Conservation (phyloP, 2,797 vertebrate species). For the Amphiprion clarkii region DNA sequence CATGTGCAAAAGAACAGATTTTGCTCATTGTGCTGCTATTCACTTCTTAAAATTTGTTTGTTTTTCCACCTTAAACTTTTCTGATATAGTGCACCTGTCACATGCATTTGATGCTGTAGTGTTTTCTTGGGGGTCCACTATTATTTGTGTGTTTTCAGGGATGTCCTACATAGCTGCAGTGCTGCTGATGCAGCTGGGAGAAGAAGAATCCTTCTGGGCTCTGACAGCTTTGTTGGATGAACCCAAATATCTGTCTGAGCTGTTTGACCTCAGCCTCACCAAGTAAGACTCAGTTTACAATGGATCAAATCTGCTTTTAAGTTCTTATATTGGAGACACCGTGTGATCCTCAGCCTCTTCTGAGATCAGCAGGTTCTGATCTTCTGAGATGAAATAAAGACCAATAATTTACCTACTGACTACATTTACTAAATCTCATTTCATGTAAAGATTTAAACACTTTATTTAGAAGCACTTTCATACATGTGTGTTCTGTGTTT, state of each 20-base stretch:
- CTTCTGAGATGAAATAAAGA: too few species aligned
- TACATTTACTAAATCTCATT: too few species aligned
- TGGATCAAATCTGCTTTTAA: background rate
- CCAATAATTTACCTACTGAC: too few species aligned
- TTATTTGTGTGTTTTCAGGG: constrained; percentile 59
- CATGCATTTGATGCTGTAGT: too few species aligned
- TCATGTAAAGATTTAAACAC: too few species aligned
- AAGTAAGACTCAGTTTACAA: constrained; percentile 70
- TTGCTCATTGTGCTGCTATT: too few species aligned
- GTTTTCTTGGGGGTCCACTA: background rate
- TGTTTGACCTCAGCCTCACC: constrained; percentile 81
- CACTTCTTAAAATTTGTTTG: background rate
- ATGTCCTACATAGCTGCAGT: constrained; percentile 87
- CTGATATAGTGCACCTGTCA: background rate
- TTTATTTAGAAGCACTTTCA: too few species aligned
- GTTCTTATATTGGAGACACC: too few species aligned
- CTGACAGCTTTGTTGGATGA: constrained; percentile 81
- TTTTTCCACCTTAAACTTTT: background rate
- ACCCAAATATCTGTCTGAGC: constrained; percentile 79
- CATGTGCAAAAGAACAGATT: background rate
- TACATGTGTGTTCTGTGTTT: too few species aligned
- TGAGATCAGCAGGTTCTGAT: too few species aligned
- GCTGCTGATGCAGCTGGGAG: constrained; percentile 84
- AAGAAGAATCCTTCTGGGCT: constrained; percentile 87
- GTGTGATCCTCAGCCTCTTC: too few species aligned